Evolutionary conservation across 2,797 vertebrate species (phyloP).

Genomic region (Phoxinus dragarum): DNA sequence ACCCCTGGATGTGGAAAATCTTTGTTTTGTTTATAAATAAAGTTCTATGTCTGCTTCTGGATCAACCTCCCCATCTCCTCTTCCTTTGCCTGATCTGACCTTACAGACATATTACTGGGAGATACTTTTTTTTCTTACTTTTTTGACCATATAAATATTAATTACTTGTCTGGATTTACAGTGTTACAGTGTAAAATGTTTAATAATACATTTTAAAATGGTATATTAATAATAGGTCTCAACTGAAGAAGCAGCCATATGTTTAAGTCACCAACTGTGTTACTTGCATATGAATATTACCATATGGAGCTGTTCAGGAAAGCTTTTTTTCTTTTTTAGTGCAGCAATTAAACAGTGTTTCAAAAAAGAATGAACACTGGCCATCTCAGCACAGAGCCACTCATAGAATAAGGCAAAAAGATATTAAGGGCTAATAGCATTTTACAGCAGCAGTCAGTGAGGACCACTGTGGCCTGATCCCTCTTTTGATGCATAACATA

Average conservation of each 20-base stretch:
- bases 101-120: too few relatives aligned
- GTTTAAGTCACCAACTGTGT: not conserved
- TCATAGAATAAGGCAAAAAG: not conserved
- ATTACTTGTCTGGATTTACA: too few relatives aligned
- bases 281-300: not conserved
- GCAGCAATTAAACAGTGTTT: not conserved
- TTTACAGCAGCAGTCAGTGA: slow-evolving; percentile 25
- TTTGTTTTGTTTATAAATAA: too few relatives aligned
- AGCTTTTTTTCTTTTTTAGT: not conserved
- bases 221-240: not conserved
- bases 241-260: not conserved
- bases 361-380: not conserved
- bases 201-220: not conserved
- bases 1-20: too few relatives aligned
- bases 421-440: slow-evolving; percentile 35
- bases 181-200: too few relatives aligned
- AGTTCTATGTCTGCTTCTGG: too few relatives aligned
- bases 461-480: slow-evolving; percentile 60
- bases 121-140: too few relatives aligned
- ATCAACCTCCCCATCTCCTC: too few relatives aligned
- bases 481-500: slow-evolving; percentile 68
- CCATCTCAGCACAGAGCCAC: not conserved
- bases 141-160: too few relatives aligned
- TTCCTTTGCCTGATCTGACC: too few relatives aligned
- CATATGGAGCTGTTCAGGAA: not conserved